Evolutionary conservation across 2,888 invertebrate species (phyloP), one percentile per base, ranked within the genome.

Genomic region (Caenorhabditis sp.): DNA sequence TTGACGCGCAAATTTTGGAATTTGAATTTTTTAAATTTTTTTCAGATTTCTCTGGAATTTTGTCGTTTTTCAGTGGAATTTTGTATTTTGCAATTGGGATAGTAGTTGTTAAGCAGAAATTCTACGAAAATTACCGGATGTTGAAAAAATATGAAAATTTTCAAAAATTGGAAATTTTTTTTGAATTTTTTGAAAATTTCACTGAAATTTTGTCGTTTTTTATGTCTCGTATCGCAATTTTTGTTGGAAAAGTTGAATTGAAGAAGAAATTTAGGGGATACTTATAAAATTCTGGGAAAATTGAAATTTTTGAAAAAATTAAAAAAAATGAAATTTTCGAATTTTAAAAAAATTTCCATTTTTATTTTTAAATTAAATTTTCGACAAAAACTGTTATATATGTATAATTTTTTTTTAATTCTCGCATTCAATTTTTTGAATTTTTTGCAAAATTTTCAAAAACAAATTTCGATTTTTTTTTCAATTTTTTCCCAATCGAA

Each of bases 101-200:
- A n/a, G n/a, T n/a, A n/a, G n/a, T n/a, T n/a, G n/a, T n/a, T n/a
- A n/a, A n/a, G n/a, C n/a, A 32, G 32, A 32, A 32, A 32, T 6
- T 32, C 32, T 32, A 32, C n/a, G n/a, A n/a, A n/a, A n/a, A n/a
- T n/a, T n/a, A n/a, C n/a, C n/a, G n/a, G n/a, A 32, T 32, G 4
- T 9, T 32, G 32, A 32, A 32, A 32, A 32, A 32, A 32, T 6
- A 9, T 32, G 9, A 32, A 32, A 32, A 32, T 6, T 32, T 32
- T 32, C 40, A 40, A 40, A 40, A 40, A 40, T 6, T 11, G 40
- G 13, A 40, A 40, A 47, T 47, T 47, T 47, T 58, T 37, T 58
- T n/a, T n/a, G 11, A 35, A 58, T 35, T 28, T 32, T 58, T 58
- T 35, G 35, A 35, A 58, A 58, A 32, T 24, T 58, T 56, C 22